Base-by-base conservation (phyloP, 2,113 vertebrate species). In the Heptranchias perlo region DNA sequence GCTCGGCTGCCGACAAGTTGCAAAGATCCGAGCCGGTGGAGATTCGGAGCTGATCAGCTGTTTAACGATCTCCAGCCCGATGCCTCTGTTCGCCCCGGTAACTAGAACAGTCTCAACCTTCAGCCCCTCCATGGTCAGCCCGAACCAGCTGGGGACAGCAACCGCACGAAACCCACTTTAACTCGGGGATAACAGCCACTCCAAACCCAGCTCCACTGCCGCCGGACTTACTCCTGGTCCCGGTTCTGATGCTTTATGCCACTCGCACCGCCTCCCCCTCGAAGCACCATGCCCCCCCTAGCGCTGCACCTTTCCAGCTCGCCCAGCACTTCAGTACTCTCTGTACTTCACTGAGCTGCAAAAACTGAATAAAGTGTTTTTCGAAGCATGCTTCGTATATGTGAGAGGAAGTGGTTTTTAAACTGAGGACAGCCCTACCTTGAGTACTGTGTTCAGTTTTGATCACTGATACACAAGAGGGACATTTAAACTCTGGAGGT, bases 81-180 rank as follows among this genome's bases (percentile, higher is more conserved):
- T 97, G 28, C 98, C 98, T 1, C 98, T 97, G 96, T 96, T 98
- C 76, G 97, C 98, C 87, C 98, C 98, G 23, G 98, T 98, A 69
- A 98, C 97, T 97, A 98, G 96, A 89, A 98, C 97, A 89, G 94
- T 96, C 28, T 89, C 28, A 78, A 69, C 89, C 14, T 96, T 62
- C 73, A 86, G 62, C 31, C 28, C 58, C 6, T 65, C 47, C 96
- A 97, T 96, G 61, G 31, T 95, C 78, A 47, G 78, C 39, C 5
- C 1, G 16, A 23, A 21, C 39, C 78, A 23, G 14, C 16, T n/a
- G 35, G 67, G 73, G n/a, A 2, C 78, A 44, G 4, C 39, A 23
- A 0, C 16, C 14, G 16, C 78, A 21, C 16, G 1, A 35, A 35
- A 73, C 7, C 69, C 69, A 8, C 69, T 82, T 44, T 18, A 82